phyloP scores from a whole-genome alignment of 2,888 invertebrate species.

The Cryptops parisi region DNA sequence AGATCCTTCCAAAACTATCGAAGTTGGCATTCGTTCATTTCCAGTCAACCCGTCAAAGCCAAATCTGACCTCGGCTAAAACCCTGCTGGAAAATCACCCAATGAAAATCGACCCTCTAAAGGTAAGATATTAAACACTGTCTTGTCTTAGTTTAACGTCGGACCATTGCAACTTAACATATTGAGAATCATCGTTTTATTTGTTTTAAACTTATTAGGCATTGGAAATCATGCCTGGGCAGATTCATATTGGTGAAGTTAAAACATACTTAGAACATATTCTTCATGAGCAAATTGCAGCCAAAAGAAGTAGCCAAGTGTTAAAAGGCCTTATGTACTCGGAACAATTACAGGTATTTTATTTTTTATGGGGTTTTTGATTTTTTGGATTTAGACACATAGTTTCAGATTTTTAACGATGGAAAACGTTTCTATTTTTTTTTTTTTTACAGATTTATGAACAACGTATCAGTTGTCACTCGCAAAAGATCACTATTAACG shows the following conservation, averaged over 20 bases:
- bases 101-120: constrained; percentile 67
- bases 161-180: too few species aligned
- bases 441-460: constrained; percentile 48
- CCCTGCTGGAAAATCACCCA: constrained; percentile 68
- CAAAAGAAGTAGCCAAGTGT: constrained; percentile 56
- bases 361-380: too few species aligned
- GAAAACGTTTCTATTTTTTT: too few species aligned
- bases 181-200: background rate
- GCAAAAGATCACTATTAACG: constrained; percentile 66
- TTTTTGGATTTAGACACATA: too few species aligned
- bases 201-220: constrained; percentile 36
- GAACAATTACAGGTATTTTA: constrained; percentile 66
- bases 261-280: constrained; percentile 46
- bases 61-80: constrained; percentile 62
- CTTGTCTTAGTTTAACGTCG: too few species aligned
- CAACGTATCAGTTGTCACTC: constrained; percentile 64
- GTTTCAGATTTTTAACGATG: too few species aligned
- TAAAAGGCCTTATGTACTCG: constrained; percentile 67
- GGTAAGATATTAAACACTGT: constrained; percentile 33
- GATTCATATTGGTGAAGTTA: constrained; percentile 56
- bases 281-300: constrained; percentile 62
- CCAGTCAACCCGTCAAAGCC: constrained; percentile 40
- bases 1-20: constrained; percentile 37
- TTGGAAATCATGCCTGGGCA: constrained; percentile 64
- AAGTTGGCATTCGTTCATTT: constrained; percentile 31